Evolutionary conservation across 2,797 vertebrate genomes (phyloP), one percentile per base, ranked within the genome.

Genomic region (Epinephelus coioides): DNA sequence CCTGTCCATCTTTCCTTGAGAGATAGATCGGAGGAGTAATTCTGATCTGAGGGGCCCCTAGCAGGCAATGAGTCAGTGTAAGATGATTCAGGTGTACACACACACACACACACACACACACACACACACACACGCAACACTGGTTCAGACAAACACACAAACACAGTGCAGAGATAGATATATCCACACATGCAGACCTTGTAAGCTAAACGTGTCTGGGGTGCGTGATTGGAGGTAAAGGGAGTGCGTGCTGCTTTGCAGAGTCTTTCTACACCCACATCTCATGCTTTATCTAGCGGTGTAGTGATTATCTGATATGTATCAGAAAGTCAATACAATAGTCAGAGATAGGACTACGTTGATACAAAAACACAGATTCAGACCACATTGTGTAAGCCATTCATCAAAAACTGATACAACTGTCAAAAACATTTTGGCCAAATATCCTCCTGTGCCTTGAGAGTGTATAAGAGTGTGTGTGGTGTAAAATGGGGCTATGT

Each of bases 51-150:
- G 51, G 12, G 71, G 65, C 49, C 65, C 76, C 71, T 21, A 75
- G 83, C 83, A 69, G 53, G 51, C 59, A 73, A 65, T 70, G 79
- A 81, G 57, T 81, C 73, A 79, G 64, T 62, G 40, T 54, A 53
- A 74, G 47, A 80, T 62, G 65, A 82, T 68, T 72, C 63, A 78
- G 50, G 64, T 57, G 56, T 14, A n/a, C 9, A 6, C 15, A 40
- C 25, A 27, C 40, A 34, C 30, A 34, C 7, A 34, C 30, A 34
- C 30, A 34, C 30, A 34, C 30, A 34, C 30, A 34, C 30, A 34
- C 6, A 34, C 30, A 34, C 30, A 34, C 30, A 34, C 30, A 34
- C 30, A 34, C 6, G 1, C 34, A 19, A 38, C 44, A 49, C 13
- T 6, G 9, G 27, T 50, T 56, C 27, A 54, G 44, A 17, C 50